Base-by-base conservation (phyloP, 2,797 vertebrate genomes). In the Chloroceryle amazona region DNA sequence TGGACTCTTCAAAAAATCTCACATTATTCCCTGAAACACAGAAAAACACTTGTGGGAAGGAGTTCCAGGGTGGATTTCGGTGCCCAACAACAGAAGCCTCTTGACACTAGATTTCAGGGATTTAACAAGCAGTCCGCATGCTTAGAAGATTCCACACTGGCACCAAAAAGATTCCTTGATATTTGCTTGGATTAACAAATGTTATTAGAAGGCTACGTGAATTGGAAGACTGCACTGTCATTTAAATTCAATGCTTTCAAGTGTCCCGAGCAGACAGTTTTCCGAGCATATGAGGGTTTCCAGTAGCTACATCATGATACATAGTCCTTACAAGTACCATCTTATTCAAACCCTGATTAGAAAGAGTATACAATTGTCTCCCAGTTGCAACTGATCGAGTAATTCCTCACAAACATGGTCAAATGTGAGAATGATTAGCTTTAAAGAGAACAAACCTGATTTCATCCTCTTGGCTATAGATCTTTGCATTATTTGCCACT, bases 141-240 rank as follows among this genome's bases (percentile, higher is more conserved):
- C 51, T 84, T 22, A 79, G 80, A 46, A 10, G 66, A 55, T 88
- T 89, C 76, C 76, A 52, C 65, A 67, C 81, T 84, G 90, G 91
- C 88, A 88, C 80, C 85, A 81, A 83, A 68, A 85, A 84, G 75
- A 63, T 93, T 90, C 93, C 88, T 93, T 96, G 86, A 86, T 85
- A 68, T 80, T 95, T 95, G 80, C 80, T 93, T 96, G 94, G 89
- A 90, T 93, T 96, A 94, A 94, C 76, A 91, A 75, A 92, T 55
- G 44, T 83, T 89, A 68, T 90, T 96, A 79, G 93, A 92, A 91
- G 91, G 92, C 85, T 95, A 16, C 4, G 3, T 92, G 94, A 90
- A 61, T 86, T 93, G 93, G 89, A 96, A 96, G 89, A 49, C 71
- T 90, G 80, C 89, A 37, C 89, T 95, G 84, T 93, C 52, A 1